Conservation (phyloP, 2,113 vertebrate genomes). For the Pelecanoides urinatrix region DNA sequence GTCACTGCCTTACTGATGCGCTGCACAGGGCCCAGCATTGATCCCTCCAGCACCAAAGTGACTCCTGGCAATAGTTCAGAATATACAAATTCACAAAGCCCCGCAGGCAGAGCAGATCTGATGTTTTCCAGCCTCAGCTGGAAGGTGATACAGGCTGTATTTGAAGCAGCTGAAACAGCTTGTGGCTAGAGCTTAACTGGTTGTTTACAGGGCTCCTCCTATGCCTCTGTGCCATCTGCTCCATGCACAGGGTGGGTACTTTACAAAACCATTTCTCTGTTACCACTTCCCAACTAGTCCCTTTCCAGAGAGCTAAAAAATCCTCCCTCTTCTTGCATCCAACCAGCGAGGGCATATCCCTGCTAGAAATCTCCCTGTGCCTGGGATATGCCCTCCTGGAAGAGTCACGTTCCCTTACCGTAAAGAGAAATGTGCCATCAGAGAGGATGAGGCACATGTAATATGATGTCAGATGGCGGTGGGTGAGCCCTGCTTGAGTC, state of each 20-base stretch:
- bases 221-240: not conserved
- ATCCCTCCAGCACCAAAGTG: constrained; percentile 1
- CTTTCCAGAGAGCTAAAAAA: not conserved
- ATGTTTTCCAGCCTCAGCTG: constrained; percentile 23
- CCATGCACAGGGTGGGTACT: not conserved
- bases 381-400: not conserved
- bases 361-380: not conserved
- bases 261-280: not conserved
- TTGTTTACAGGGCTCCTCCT: not conserved
- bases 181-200: not conserved
- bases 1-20: not conserved
- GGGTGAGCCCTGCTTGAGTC: not conserved
- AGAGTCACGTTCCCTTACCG: accelerated
- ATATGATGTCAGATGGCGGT: not conserved
- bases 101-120: not conserved
- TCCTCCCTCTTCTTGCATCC: not conserved
- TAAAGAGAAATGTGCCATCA: not conserved
- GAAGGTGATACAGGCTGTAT: constrained; percentile 9
- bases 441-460: not conserved
- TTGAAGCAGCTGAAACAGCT: not conserved
- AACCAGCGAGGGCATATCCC: not conserved
- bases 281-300: not conserved
- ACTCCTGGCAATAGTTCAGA: constrained; percentile 33
- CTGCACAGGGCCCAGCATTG: not conserved
- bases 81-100: not conserved